These are phyloP conservation scores for Pseudochromis fuscus DNA, from an alignment of 2,797 vertebrate genomes.

Conservation along the genomic window DNA sequence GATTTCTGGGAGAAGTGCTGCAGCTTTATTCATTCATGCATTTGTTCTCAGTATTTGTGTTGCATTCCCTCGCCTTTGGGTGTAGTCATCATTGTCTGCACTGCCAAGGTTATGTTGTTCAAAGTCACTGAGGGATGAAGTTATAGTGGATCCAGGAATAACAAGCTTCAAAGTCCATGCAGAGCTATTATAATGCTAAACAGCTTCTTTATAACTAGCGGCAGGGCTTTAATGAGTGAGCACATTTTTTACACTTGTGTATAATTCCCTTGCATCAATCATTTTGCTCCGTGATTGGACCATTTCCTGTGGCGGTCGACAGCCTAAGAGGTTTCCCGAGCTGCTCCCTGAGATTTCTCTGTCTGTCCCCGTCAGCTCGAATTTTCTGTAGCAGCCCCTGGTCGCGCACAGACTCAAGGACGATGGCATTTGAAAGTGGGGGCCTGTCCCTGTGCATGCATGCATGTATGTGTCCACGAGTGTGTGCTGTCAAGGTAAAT, in stretches of 20 bases:
- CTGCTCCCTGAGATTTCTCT: constrained; percentile 61
- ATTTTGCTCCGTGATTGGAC: constrained; percentile 7
- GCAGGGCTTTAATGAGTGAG: not conserved
- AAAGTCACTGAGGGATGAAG: not conserved
- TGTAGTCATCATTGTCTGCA: not conserved
- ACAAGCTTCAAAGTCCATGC: not conserved
- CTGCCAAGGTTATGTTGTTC: constrained; percentile 17
- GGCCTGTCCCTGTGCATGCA: not conserved
- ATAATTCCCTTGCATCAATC: constrained; percentile 2
- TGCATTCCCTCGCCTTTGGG: not conserved
- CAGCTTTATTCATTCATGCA: not conserved
- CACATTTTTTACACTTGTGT: not conserved
- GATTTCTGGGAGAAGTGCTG: constrained; percentile 1
- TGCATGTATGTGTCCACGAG: constrained; percentile 6
- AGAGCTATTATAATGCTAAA: not conserved
- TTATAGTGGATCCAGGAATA: constrained; percentile 4
- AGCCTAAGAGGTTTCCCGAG: constrained; percentile 21
- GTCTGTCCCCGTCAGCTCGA: constrained; percentile 53
- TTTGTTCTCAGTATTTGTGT: not conserved
- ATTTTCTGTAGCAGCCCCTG: constrained; percentile 26
- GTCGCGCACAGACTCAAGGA: constrained; percentile 2
- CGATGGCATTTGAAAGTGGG: constrained; percentile 37
- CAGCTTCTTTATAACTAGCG: not conserved
- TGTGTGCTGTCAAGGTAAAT: constrained; percentile 59
- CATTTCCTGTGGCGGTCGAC: no score